Conservation (phyloP, 2,888 invertebrate species). For the Diadegma fenestrale region DNA sequence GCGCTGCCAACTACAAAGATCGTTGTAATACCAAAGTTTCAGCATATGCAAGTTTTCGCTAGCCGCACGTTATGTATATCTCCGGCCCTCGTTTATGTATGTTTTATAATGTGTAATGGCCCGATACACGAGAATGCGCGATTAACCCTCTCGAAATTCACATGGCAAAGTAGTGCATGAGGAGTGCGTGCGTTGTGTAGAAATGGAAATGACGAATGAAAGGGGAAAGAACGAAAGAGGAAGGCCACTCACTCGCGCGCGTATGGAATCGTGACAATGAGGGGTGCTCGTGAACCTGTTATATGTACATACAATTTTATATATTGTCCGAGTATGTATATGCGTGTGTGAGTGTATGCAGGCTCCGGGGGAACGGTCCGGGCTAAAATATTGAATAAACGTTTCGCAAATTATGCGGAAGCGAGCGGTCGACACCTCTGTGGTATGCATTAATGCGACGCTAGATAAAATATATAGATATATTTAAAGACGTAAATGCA, state of each 20-base stretch:
- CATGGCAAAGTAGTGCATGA: conserved; percentile 27
- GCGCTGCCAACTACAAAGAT: neutral
- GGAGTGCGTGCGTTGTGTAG: neutral
- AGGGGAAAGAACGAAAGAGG: conserved; percentile 34
- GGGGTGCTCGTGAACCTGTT: conserved; percentile 34
- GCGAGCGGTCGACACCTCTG: conserved; percentile 66
- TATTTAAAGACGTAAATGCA: conserved; percentile 3
- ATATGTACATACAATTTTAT: conserved; percentile 25
- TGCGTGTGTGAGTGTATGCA: conserved; percentile 3
- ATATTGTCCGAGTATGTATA: conserved; percentile 17
- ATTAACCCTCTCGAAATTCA: conserved; percentile 70
- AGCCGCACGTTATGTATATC: neutral
- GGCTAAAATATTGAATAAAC: conserved; percentile 72
- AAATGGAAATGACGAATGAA: conserved; percentile 37
- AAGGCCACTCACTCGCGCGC: conserved; percentile 1
- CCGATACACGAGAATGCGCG: conserved; percentile 67
- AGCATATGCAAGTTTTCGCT: neutral
- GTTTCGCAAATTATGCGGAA: conserved; percentile 70
- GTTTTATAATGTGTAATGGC: conserved; percentile 40
- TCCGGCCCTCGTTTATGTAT: neutral
- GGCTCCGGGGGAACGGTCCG: conserved; percentile 42
- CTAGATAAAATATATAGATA: conserved; percentile 17
- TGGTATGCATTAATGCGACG: conserved; percentile 54
- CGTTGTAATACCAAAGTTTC: neutral
- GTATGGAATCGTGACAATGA: conserved; percentile 53